Evolutionary conservation across 2,888 invertebrate species (phyloP), one percentile per base, ranked within the genome.

Genomic region (Erynnis tages): DNA sequence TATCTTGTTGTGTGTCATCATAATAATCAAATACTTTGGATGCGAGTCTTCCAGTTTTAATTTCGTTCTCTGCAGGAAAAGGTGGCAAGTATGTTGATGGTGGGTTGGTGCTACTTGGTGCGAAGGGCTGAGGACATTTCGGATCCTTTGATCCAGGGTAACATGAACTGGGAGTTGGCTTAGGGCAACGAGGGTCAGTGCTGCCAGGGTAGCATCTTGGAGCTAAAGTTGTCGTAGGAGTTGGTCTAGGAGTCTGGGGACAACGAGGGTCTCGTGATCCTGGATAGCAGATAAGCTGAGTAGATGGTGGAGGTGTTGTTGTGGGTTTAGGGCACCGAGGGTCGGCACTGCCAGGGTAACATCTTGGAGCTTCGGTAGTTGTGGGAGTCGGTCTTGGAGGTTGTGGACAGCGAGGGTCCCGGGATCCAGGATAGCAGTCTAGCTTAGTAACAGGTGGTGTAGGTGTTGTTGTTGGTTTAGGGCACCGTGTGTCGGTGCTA

Each of bases 1-100:
- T 68, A 53, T 77, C 71, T 27, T 67, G 66, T 55, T 77, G 73
- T 1, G 76, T 53, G 2, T 78, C 77, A 30, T 82, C 83, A 45
- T 76, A 71, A 27, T 74, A 67, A 32, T 80, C 77, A 6, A 75
- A 57, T 55, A 69, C 73, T 30, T 80, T 73, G 2, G 65, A 56
- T 7, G 73, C 78, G 44, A 79, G 61, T 67, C 76, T 77, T 46
- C 76, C 73, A 3, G 81, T 67, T 53, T 75, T 75, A 1, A 86
- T 63, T 72, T 87, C 85, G 61, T 88, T 87, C 57, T 79, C 83
- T 47, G 69, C 69, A 0, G 85, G 82, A 61, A 85, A 82, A 7
- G 90, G 90, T 4, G 90, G 89, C 23, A 90, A 70, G 57, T 90
- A 91, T 6, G 87, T 86, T 1, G 84, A 76, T 54, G 89, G 81